phyloP scores from a whole-genome alignment of 2,888 invertebrate genomes.

The Alviniconcha strummeri region DNA sequence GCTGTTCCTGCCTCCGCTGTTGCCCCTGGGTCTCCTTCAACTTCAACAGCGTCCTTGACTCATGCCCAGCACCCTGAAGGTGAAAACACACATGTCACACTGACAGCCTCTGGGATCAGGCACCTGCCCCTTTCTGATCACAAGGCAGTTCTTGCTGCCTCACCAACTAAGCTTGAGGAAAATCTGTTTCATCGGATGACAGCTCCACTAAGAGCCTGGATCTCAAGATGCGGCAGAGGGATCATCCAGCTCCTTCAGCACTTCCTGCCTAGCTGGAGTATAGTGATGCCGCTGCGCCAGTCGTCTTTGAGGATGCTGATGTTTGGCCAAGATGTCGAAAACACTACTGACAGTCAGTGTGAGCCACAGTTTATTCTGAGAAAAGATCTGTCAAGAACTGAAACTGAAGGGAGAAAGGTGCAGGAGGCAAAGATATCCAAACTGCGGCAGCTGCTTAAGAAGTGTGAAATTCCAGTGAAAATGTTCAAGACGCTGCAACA shows the following conservation, averaged over 20 bases:
- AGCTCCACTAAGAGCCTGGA: conserved; percentile 11
- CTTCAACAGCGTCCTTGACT: no score
- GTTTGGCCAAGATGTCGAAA: not conserved
- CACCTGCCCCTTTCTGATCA: not conserved
- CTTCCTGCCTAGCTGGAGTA: not conserved
- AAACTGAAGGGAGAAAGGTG: not conserved
- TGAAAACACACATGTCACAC: no score
- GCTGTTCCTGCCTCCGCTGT: not conserved
- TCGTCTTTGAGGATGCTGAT: not conserved
- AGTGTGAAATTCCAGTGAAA: not conserved
- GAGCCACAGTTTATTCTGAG: no score
- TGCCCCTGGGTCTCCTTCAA: no score
- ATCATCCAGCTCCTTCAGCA: not conserved
- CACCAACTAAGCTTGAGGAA: no score
- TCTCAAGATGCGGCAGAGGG: not conserved
- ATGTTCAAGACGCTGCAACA: not conserved
- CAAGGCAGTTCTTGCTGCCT: not conserved
- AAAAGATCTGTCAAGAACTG: no score
- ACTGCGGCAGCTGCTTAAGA: not conserved
- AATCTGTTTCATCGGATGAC: conserved; percentile 7
- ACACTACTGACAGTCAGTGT: not conserved
- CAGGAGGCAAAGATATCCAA: conserved; percentile 1
- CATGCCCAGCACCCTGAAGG: no score
- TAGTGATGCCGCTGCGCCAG: not conserved
- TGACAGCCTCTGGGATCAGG: no score